Conservation (phyloP, 2,113 vertebrate species). For the Protomyctophum bolini region DNA sequence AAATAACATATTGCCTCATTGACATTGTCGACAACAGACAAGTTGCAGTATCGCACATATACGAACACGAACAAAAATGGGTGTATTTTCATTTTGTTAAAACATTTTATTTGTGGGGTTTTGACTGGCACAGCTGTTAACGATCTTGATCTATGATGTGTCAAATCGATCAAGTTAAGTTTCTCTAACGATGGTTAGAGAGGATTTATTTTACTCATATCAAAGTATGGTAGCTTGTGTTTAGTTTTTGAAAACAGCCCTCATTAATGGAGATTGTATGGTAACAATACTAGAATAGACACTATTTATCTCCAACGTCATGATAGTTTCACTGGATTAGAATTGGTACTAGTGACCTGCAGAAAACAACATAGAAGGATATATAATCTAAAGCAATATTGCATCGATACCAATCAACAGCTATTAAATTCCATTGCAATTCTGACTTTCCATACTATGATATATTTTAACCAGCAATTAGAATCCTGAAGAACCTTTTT, state of each 20-base stretch:
- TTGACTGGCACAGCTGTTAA: not conserved
- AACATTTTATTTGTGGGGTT: not conserved
- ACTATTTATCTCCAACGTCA: not conserved
- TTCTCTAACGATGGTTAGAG: not conserved
- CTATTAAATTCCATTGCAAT: not conserved
- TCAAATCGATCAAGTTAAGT: not conserved
- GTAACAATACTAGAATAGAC: not conserved
- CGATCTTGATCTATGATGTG: not conserved
- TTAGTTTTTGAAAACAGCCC: not conserved
- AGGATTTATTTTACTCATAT: conserved; percentile 33
- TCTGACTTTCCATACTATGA: not conserved
- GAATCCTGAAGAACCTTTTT: not conserved
- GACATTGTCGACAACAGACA: not conserved
- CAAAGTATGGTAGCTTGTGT: conserved; percentile 15
- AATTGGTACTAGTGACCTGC: not conserved
- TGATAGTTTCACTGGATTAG: not conserved
- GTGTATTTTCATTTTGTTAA: conserved; percentile 6
- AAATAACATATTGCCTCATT: conserved; percentile 8
- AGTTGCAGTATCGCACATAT: conserved; percentile 29
- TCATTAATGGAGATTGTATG: not conserved
- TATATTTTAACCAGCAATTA: not conserved
- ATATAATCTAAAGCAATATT: not conserved
- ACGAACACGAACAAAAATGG: conserved; percentile 52
- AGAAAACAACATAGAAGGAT: not conserved
- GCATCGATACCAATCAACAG: not conserved